Percentiles rank a stretch among this genome's conserved stretches.
Conservation (phyloP, 2,797 vertebrate genomes). For the Rachycentron canadum region DNA sequence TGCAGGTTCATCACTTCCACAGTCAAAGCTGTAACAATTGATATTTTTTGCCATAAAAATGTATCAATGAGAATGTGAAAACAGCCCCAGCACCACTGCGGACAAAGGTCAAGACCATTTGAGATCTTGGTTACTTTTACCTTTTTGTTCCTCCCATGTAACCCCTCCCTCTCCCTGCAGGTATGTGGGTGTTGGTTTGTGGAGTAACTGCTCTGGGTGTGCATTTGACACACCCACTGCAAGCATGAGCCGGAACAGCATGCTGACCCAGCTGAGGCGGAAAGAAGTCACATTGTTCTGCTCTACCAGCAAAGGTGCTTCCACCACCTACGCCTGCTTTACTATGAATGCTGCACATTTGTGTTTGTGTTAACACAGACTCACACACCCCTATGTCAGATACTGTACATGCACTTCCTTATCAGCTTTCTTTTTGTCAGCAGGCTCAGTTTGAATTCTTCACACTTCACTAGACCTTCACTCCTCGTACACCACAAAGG, state of each 20-base stretch:
- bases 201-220: constrained; percentile 72
- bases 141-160: neutral
- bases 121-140: constrained; percentile 4
- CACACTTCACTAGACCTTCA: constrained; percentile 56
- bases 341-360: neutral
- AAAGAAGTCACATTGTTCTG: constrained; percentile 17
- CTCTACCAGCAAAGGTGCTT: neutral
- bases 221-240: constrained; percentile 71
- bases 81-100: neutral
- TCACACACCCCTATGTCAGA: neutral
- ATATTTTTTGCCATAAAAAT: neutral
- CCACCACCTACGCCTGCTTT: neutral
- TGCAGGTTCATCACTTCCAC: neutral
- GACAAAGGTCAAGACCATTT: constrained; percentile 10
- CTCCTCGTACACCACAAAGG: neutral
- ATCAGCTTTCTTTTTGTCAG: constrained; percentile 24
- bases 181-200: constrained; percentile 69
- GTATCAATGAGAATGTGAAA: neutral
- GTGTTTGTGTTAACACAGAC: neutral
- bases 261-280: constrained; percentile 27
- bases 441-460: constrained; percentile 48
- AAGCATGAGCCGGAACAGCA: constrained; percentile 74
- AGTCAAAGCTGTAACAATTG: neutral
- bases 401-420: neutral
- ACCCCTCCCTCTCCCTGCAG: constrained; percentile 30